phyloP scores from a whole-genome alignment of 2,113 vertebrate species.

The Prietella phreatophila region DNA sequence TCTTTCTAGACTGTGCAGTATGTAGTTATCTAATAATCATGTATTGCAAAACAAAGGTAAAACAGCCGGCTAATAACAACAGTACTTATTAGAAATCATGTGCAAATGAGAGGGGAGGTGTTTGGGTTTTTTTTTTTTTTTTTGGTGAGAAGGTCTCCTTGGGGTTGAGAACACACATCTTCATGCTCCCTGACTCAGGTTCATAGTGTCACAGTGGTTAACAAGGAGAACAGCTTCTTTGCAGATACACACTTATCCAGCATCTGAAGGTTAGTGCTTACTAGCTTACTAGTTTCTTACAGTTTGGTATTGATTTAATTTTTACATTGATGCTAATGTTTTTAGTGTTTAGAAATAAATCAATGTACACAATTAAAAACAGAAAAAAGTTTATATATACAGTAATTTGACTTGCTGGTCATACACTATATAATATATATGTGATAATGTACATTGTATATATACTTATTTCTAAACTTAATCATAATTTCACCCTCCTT shows the following conservation, averaged over 20 bases:
- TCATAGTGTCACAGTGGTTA: slow-evolving; percentile 54
- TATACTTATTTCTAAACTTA: not conserved
- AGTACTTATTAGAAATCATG: slow-evolving; percentile 56
- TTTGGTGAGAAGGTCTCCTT: slow-evolving; percentile 58
- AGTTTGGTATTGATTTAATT: not conserved
- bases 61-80: slow-evolving; percentile 4
- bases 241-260: not conserved
- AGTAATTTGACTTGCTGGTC: not conserved
- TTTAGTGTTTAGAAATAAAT: not conserved
- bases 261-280: slow-evolving; percentile 58
- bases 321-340: not conserved
- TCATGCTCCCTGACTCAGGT: slow-evolving; percentile 60
- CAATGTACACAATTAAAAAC: not conserved
- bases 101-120: slow-evolving; percentile 71
- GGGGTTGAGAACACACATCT: slow-evolving; percentile 66
- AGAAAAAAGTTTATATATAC: not conserved
- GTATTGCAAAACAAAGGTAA: not conserved
- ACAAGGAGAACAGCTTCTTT: slow-evolving; percentile 15
- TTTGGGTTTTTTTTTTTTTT: slow-evolving; percentile 40
- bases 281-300: not conserved
- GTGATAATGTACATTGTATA: not conserved
- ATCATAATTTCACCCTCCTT: slow-evolving; percentile 37
- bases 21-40: not conserved
- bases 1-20: not conserved
- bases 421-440: not conserved